A percentile compares a stretch with the other conserved stretches of the same genome.
Evolutionary conservation across 2,113 vertebrate species (phyloP).

Genomic region (Propithecus coquereli): DNA sequence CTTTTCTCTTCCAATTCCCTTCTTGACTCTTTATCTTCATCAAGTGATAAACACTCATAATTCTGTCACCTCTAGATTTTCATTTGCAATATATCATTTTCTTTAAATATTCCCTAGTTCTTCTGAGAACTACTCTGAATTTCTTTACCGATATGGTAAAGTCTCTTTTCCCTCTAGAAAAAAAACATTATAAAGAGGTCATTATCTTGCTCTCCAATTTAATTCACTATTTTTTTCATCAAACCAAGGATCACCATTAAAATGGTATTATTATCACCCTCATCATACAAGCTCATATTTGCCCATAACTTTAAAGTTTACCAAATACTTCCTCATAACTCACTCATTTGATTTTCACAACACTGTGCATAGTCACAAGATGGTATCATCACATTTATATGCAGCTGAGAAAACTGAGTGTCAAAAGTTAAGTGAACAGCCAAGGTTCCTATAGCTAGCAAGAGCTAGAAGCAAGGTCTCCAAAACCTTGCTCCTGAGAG

Average conservation of each 20-base stretch:
- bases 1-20: neutral
- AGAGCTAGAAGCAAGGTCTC: slow-evolving; percentile 21
- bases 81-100: neutral
- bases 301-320: neutral
- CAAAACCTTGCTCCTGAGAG: neutral
- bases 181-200: neutral
- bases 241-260: neutral
- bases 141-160: neutral
- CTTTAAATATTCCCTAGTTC: neutral
- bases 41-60: neutral
- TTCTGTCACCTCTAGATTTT: neutral
- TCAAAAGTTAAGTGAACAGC: slow-evolving; percentile 11
- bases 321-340: neutral
- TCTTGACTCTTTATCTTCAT: neutral
- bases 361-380: neutral
- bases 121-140: neutral
- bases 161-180: neutral
- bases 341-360: neutral
- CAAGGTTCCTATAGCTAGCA: neutral
- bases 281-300: neutral
- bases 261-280: neutral
- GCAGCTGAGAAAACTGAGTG: neutral
- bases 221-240: neutral
- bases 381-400: neutral
- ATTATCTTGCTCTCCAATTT: neutral